Base-by-base conservation (phyloP, 2,113 vertebrate genomes). In the Pteropus alecto region DNA sequence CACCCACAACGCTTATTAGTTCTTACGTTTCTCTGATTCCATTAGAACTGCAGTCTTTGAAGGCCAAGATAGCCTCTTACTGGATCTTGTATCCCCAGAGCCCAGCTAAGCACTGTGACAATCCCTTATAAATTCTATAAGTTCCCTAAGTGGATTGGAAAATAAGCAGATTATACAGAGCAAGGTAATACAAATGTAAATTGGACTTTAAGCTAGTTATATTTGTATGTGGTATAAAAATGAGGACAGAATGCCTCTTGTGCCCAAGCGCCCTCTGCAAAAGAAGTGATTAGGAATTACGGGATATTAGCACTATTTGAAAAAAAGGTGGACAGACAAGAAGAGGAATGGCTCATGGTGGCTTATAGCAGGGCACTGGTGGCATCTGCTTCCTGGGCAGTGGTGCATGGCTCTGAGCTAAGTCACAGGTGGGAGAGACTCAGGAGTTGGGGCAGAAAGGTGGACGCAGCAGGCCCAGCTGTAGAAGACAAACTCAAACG, bases 311-410 rank as follows among this genome's bases (percentile, higher is more conserved):
- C 54, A 38, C 33, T 3, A 30, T 54, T 16, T 76, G n/a, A 67
- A 81, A 79, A 38, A 73, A 73, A 94, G 71, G 48, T 1, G 46
- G 74, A 10, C 1, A 26, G 51, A 51, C 0, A 8, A 8, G 22
- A 68, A 56, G 60, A 68, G 28, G 41, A 70, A 2, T 0, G 38
- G 70, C 5, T 2, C 0, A 0, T 3, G 3, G 61, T 0, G 1
- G 46, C 76, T 71, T 0, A 9, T 3, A 43, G 35, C 6, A 56
- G 26, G 51, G 14, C 13, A 35, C 28, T 28, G 41, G n/a, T 38
- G 51, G n/a, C n/a, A 35, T 28, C 22, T 6, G 30, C 54, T 14
- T 65, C 70, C 19, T 3, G n/a, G 46, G 51, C 30, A 11, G 67
- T 26, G 24, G n/a, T 26, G 33, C 21, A 2, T 1, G 7, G 28